Conservation (phyloP, 2,113 vertebrate genomes). For the Trinectes maculatus region DNA sequence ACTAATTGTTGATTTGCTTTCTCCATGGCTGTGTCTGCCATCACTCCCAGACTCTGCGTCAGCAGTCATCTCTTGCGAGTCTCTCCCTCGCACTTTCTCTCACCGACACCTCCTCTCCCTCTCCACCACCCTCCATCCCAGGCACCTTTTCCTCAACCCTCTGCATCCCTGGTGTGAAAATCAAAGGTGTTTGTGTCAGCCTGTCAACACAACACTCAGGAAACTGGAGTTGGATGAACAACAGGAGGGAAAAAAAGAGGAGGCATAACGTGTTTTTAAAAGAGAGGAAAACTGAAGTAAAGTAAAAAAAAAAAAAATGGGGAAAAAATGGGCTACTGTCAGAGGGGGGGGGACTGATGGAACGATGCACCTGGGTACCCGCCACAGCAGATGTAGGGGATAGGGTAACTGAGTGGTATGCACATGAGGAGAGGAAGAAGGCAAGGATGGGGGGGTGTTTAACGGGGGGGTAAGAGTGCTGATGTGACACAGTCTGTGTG, state of each 20-base stretch:
- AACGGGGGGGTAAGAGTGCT: constrained; percentile 54
- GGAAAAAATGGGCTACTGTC: constrained; percentile 73
- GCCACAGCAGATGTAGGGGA: constrained; percentile 65
- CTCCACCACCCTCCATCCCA: constrained; percentile 38
- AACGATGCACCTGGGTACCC: constrained; percentile 72
- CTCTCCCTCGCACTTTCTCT: constrained; percentile 60
- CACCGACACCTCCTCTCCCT: constrained; percentile 49
- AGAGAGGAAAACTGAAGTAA: constrained; percentile 54
- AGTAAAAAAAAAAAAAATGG: constrained; percentile 73
- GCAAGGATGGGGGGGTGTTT: background rate
- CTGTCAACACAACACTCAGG: constrained; percentile 76
- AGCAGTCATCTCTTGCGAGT: constrained; percentile 65
- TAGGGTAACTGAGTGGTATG: constrained; percentile 72
- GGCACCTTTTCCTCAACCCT: constrained; percentile 53
- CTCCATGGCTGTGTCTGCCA: constrained; percentile 61
- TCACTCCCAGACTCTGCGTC: constrained; percentile 55
- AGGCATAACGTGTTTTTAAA: constrained; percentile 51
- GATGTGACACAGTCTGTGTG: constrained; percentile 69
- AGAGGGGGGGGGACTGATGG: constrained; percentile 71
- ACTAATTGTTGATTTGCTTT: constrained; percentile 82
- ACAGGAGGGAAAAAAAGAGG: constrained; percentile 10
- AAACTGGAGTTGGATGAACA: constrained; percentile 52
- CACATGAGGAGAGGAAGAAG: constrained; percentile 42
- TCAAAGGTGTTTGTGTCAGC: constrained; percentile 79
- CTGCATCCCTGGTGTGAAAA: constrained; percentile 76